phyloP scores from a whole-genome alignment of 2,113 vertebrate genomes.

The Cyrtonyx montezumae region DNA sequence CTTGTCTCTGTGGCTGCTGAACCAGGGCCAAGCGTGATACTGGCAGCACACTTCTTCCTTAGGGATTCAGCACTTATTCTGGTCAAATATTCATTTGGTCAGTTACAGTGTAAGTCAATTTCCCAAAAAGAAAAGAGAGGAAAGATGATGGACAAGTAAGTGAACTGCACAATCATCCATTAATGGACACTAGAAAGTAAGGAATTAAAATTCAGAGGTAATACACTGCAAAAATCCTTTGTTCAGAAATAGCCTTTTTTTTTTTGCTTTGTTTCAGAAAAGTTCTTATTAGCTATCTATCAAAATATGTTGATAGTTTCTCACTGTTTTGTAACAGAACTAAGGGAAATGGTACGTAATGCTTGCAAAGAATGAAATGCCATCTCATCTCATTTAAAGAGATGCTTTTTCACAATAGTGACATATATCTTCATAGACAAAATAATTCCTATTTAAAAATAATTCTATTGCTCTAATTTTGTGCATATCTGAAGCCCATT shows the following conservation, averaged over 20 bases:
- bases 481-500: neutral
- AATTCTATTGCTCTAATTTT: neutral
- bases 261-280: neutral
- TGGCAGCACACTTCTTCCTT: slow-evolving; percentile 47
- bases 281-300: neutral
- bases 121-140: neutral
- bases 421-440: neutral
- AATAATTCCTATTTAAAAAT: slow-evolving; percentile 18
- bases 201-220: neutral
- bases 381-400: neutral
- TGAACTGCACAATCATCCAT: neutral
- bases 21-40: slow-evolving; percentile 41
- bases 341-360: neutral
- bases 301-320: neutral
- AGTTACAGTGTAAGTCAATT: neutral
- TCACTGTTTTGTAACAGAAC: neutral
- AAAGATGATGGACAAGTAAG: neutral
- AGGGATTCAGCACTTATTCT: slow-evolving; percentile 20
- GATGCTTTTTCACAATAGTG: neutral
- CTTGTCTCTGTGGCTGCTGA: slow-evolving; percentile 21
- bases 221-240: neutral
- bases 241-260: neutral
- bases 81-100: neutral
- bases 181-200: neutral
- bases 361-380: neutral